Evolutionary conservation across 2,113 vertebrate genomes (phyloP), one percentile per base, ranked within the genome.

Genomic region (Paratilapia polleni): DNA sequence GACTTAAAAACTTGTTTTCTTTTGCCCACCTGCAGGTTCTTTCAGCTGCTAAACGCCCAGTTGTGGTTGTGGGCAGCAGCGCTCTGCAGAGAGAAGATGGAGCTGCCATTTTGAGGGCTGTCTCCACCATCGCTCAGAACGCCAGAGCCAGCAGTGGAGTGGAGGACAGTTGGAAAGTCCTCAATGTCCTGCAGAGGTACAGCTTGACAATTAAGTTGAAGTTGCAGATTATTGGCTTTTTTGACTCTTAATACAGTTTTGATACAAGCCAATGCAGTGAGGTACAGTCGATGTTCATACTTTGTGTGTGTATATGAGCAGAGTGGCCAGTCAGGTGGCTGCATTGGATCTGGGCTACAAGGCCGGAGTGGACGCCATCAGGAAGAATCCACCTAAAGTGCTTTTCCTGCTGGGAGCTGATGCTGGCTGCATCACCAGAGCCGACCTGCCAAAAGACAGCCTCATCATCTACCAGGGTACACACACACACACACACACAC

Each of bases 311-410:
- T 77, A 31, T 83, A 31, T 87, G 79, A 63, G n/a, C 84, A 99
- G 98, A 90, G 97, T 98, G 92, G 98, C 98, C 91, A 98, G 97
- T 94, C 98, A 99, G 88, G 98, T 99, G 12, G 98, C 98, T 91
- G 98, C 98, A 19, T 93, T 99, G 92, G 98, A 99, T 88, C 94
- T 99, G 85, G 98, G 98, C 58, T 99, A 98, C 96, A 98, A 98
- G 92, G 95, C 98, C 60, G 98, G 98, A n/a, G 97, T 99, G 19
- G 97, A 99, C 5, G 94, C 95, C 70, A 96, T 99, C 93, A 96
- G 97, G 63, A 98, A 97, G 77, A 97, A 94, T 81, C 97, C 97
- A 56, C 98, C 98, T 58, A 98, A 98, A 96, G 94, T 98, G 6
- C 75, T 99, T 38, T 99, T 97, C 92, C 96, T 99, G 49, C 89